Base-by-base conservation (phyloP, 2,888 invertebrate species). In the Phyto melanocephala region DNA sequence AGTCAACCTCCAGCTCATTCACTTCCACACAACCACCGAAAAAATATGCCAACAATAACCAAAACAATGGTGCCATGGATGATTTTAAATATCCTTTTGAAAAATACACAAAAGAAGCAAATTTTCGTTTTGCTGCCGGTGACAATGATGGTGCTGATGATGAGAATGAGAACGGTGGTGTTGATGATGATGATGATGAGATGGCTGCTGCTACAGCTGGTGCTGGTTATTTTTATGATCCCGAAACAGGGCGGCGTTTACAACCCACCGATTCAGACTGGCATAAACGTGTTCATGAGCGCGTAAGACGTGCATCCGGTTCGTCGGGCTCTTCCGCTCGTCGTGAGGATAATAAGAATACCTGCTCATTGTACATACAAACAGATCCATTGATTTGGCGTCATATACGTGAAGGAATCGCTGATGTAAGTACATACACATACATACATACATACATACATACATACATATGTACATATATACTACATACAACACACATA, bases 361-460 rank as follows among this genome's bases (percentile, higher is more conserved):
- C 98, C 77, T 99, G 99, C 91, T 97, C 98, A 74, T 94, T 99
- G 85, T 99, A 96, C 91, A 97, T 99, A 91, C 98, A 99, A 92
- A 99, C 99, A 22, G 99, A 99, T 93, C 99, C 99, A 85, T 94
- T 98, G 86, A 96, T 99, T 90, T 99, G 99, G 98, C 94, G 96
- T 89, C 97, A 98, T 90, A 97, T 99, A 88, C 93, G 96, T 86
- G 95, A 95, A 88, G 94, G 95, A 79, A 95, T 95, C 88, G 94
- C 95, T 77, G 96, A 96, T 93, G 96, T 97, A 91, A 93, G 90
- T 87, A 60, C 1, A 52, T 45, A 33, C 24, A 22, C 20, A 8
- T 24, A 40, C 7, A 5, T 13, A 17, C 1, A 33, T n/a, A 45
- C 2, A 58, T 1, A 47, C 2, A 33, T 7, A 45, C 1, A 28